Conservation (phyloP, 1,140 invertebrate genomes). For the Oscheius sp. region DNA sequence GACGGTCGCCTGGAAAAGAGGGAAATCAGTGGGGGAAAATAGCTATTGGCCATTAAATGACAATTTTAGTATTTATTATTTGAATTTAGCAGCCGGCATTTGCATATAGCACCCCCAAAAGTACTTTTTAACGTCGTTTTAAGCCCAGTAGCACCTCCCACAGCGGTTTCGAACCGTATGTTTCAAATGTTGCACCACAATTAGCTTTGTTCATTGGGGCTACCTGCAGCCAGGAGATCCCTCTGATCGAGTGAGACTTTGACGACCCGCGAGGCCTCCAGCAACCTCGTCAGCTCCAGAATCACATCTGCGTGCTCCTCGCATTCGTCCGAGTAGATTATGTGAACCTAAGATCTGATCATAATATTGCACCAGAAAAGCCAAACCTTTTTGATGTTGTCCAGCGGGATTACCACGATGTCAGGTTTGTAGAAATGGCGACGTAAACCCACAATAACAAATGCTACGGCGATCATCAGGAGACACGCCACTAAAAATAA, state of each 20-base stretch:
- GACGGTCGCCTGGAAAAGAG: constrained; percentile 12
- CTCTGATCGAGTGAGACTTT: constrained; percentile 41
- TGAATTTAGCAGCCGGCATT: too few species aligned
- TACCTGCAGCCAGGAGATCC: not conserved
- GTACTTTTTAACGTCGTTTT: too few species aligned
- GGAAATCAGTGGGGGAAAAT: constrained; percentile 23
- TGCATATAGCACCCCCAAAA: too few species aligned
- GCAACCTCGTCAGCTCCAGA: constrained; percentile 38
- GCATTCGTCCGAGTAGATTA: constrained; percentile 57
- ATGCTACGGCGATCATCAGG: too few species aligned
- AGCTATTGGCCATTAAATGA: not conserved
- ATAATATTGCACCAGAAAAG: not conserved
- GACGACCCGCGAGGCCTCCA: constrained; percentile 40
- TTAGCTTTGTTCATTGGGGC: too few species aligned
- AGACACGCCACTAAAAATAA: not conserved
- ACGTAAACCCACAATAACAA: too few species aligned
- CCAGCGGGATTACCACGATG: too few species aligned
- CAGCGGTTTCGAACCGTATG: too few species aligned
- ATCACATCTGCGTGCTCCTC: constrained; percentile 38
- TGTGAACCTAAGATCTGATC: constrained; percentile 46
- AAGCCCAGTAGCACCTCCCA: too few species aligned
- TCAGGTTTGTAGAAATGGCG: too few species aligned
- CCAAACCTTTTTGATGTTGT: constrained; percentile 1
- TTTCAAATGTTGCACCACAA: too few species aligned
- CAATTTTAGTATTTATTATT: too few species aligned